These are phyloP conservation scores for Chaitophorus viminalis DNA, from an alignment of 2,888 invertebrate genomes.

Conservation along the genomic window DNA sequence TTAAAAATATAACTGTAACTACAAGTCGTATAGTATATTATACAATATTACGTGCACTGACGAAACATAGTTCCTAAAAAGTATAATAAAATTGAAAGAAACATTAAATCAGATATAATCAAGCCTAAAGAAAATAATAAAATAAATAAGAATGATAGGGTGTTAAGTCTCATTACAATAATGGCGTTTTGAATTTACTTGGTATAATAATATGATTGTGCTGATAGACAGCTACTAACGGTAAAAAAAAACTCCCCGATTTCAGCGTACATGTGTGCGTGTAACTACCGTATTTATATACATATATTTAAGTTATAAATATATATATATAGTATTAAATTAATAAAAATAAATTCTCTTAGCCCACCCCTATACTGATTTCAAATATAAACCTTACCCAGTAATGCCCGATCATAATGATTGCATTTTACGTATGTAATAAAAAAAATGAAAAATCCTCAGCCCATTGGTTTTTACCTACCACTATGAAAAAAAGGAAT, in stretches of 20 bases:
- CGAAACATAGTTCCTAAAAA: too few relatives aligned
- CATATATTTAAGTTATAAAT: not conserved
- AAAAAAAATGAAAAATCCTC: not conserved
- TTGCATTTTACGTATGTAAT: not conserved
- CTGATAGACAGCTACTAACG: conserved; percentile 17
- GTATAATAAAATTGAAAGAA: too few relatives aligned
- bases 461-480: too few relatives aligned
- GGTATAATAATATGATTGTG: conserved; percentile 20
- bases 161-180: conserved; percentile 32
- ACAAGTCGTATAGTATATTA: too few relatives aligned
- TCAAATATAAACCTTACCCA: not conserved
- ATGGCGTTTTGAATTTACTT: conserved; percentile 16
- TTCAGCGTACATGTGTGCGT: not conserved
- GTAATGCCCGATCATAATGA: not conserved
- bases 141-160: conserved; percentile 18
- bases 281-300: not conserved
- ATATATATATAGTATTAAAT: too few relatives aligned
- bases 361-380: too few relatives aligned
- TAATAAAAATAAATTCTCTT: not conserved
- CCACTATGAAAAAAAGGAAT: not conserved
- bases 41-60: too few relatives aligned
- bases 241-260: not conserved
- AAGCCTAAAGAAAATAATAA: not conserved
- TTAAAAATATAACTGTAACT: too few relatives aligned
- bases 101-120: conserved; percentile 6